Evolutionary conservation across 2,113 vertebrate genomes (phyloP), one percentile per base, ranked within the genome.

Genomic region (Mormyrus iriodes): DNA sequence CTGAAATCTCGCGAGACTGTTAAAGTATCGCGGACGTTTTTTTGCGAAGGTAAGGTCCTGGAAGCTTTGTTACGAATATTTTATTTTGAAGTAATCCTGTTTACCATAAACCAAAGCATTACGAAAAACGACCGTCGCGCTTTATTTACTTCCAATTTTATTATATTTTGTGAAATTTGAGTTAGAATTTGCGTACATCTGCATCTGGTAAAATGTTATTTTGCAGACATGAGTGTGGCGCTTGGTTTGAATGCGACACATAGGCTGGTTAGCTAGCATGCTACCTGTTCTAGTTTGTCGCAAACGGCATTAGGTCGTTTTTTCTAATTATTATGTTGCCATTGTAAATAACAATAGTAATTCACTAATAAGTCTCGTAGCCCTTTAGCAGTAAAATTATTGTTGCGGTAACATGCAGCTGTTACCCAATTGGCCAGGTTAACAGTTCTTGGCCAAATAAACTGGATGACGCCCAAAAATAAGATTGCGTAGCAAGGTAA

Each of bases 1-100:
- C 19, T 4, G 42, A 91, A 0, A 17, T 95, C 94, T 95, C 96
- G 96, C 95, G 95, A 94, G 85, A 94, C 3, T 88, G 6, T 24
- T 12, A 3, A 39, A 39, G 6, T 24, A n/a, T 35, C 46, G 53
- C 61, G 48, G 88, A 73, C 90, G 85, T 88, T 89, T 85, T 55
- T 53, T 82, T 83, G 15, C 44, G 52, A 93, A 93, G 95, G 95
- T 96, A 95, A 96, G 95, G 95, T 96, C 96, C 95, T 95, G 90
- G 93, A 95, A 96, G 95, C 92, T 94, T 91, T 91, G 90, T 87
- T 87, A 65, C 53, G 39, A 92, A 93, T 65, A 91, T 85, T 55
- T 55, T 55, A 84, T 89, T 55, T 55, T 24, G 15, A 19, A 49
- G 17, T 58, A 88, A 46, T 4, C 10, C 24, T 87, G 52, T 19